Base-by-base conservation (phyloP, 2,888 invertebrate species). In the Eilema griseolum region DNA sequence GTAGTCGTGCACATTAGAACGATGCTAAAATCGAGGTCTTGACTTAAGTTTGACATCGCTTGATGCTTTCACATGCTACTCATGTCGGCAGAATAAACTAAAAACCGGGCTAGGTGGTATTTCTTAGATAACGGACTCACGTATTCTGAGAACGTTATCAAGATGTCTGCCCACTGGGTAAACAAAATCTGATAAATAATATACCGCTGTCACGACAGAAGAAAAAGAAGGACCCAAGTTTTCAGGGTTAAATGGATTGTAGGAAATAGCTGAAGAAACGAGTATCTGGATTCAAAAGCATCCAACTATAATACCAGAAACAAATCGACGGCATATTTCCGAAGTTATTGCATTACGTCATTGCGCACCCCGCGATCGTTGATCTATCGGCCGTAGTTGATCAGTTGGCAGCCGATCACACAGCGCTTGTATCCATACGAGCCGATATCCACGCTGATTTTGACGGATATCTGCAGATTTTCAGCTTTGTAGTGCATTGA, bases 331-430 rank as follows among this genome's bases (percentile, higher is more conserved):
- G 52, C 56, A 63, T 52, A 66, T 28, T 16, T 61, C 57, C n/a
- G 26, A n/a, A 70, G 14, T 56, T 57, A 63, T 61, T 11, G 11
- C 20, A 10, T 52, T 57, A 56, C 66, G 57, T 66, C 66, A 66
- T 37, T 20, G n/a, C 60, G 8, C 41, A 31, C 63, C 31, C 61
- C 61, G n/a, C 37, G 16, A 62, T 57, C 26, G 31, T 60, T 65
- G 67, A 64, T 71, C 67, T 33, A 71, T 66, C 41, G 28, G 14
- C 41, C 20, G 31, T 12, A 69, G 62, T 66, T 59, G 69, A 63
- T 69, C 37, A 75, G 71, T 79, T 81, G 81, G 81, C 81, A 81
- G 72, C 66, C 63, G 81, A 79, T 81, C 81, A 81, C 69, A 79
- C 59, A 62, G n/a, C 69, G 74, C 37, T 71, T 70, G 80, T 74